Base-by-base conservation (phyloP, 1,140 invertebrate genomes). In the Drosophila neocordata region DNA sequence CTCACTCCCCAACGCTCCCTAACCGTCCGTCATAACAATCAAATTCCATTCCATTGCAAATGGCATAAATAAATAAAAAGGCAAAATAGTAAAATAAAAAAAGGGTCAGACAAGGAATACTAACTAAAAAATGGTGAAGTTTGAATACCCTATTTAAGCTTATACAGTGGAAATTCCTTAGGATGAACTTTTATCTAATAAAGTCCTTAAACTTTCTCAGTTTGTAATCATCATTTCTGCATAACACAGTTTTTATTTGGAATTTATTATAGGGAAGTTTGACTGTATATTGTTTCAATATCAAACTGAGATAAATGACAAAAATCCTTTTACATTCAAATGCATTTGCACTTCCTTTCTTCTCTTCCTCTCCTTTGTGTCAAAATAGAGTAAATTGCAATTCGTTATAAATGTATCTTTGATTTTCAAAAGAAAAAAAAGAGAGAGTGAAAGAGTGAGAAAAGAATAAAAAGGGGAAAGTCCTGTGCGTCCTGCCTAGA, bases 11-110 rank as follows among this genome's bases (percentile, higher is more conserved):
- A 20, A 6, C 6, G 1, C 12, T 2, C 7, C 41, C 13, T 44
- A 2, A 13, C 41, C 18, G 7, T 18, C 41, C 41, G 9, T 48
- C 41, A 48, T 48, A 48, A 48, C 41, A 48, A 48, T 48, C 41
- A 48, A 38, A 58, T 57, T 56, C 31, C 63, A 20, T 24, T 56
- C 22, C 59, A 38, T 24, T 13, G 34, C 48, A 58, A 55, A 59
- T 53, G 48, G 35, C 68, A 66, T 70, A 71, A 74, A 66, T 63
- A 66, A 74, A 68, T 60, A 41, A 53, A 55, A 56, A 44, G 9
- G 57, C 13, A 18, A 61, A 72, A 35, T 52, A 56, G 20, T 62
- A 31, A 34, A 18, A 35, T 3, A 35, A 35, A 35, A 35, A 35
- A 35, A 9, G 22, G 22, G 22, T 4, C 22, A 24, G 22, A 24